A percentile compares a stretch with the other conserved stretches of the same genome.
These are phyloP conservation scores for Epinotia bilunana DNA, from an alignment of 2,888 invertebrate species.

Conservation along the genomic window DNA sequence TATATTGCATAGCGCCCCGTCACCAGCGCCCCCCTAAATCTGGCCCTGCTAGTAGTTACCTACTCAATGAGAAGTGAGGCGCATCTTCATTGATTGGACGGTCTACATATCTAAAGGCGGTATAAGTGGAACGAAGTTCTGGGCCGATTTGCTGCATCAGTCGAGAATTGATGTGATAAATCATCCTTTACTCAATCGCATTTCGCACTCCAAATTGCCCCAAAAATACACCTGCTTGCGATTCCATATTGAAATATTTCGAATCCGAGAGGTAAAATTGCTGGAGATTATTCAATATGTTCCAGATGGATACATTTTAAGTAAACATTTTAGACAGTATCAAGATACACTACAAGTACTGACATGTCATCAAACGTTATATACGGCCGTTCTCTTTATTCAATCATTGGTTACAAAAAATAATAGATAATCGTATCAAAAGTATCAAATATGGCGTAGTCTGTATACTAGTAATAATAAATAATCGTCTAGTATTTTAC, in stretches of 20 bases:
- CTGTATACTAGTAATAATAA: no score
- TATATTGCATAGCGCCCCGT: no score
- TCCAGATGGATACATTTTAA: background rate
- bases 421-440: background rate
- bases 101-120: background rate
- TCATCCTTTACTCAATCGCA: conserved; percentile 22
- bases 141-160: background rate
- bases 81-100: background rate
- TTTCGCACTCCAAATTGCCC: conserved; percentile 8
- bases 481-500: background rate
- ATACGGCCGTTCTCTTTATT: background rate
- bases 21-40: no score
- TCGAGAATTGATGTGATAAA: conserved; percentile 31
- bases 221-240: conserved; percentile 23
- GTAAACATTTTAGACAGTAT: background rate
- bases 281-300: conserved; percentile 1
- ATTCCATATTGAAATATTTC: conserved; percentile 17
- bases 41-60: no score
- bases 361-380: background rate
- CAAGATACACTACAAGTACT: no score
- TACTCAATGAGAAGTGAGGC: no score
- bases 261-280: conserved; percentile 15
- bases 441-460: no score
- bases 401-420: background rate
- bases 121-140: background rate